phyloP scores from a whole-genome alignment of 2,888 invertebrate genomes.

The Tachina grossa region DNA sequence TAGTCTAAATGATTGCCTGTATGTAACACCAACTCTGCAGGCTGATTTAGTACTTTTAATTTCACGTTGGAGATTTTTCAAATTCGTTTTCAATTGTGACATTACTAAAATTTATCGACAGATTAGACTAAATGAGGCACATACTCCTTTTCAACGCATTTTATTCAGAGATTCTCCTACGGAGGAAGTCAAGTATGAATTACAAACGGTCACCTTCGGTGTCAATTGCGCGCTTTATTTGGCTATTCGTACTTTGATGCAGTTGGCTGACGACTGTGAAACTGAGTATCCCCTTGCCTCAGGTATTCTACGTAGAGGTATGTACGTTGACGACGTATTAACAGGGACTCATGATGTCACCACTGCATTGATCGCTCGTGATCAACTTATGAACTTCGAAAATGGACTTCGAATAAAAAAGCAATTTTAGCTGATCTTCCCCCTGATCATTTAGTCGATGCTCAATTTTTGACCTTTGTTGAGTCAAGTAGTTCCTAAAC shows the following conservation, averaged over 20 bases:
- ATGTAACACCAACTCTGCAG: neutral
- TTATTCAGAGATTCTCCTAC: constrained; percentile 9
- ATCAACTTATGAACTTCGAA: constrained; percentile 55
- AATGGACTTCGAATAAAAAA: constrained; percentile 18
- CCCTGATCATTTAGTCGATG: neutral
- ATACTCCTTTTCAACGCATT: neutral
- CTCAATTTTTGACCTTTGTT: neutral
- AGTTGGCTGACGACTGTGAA: neutral
- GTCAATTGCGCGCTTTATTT: neutral
- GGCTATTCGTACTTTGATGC: neutral
- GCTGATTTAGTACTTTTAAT: neutral
- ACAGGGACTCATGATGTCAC: too few relatives aligned
- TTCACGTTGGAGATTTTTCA: neutral
- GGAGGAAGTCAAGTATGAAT: constrained; percentile 37
- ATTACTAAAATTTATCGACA: neutral
- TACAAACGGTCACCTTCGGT: constrained; percentile 68
- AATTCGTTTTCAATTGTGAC: neutral
- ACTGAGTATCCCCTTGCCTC: neutral
- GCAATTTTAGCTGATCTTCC: constrained; percentile 1
- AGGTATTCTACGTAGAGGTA: neutral
- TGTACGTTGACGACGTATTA: neutral
- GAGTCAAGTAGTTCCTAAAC: neutral
- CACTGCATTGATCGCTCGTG: too few relatives aligned
- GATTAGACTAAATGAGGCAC: neutral
- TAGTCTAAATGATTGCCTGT: neutral